Evolutionary conservation across 2,888 invertebrate species (phyloP).

Genomic region (Cyclophora punctaria): DNA sequence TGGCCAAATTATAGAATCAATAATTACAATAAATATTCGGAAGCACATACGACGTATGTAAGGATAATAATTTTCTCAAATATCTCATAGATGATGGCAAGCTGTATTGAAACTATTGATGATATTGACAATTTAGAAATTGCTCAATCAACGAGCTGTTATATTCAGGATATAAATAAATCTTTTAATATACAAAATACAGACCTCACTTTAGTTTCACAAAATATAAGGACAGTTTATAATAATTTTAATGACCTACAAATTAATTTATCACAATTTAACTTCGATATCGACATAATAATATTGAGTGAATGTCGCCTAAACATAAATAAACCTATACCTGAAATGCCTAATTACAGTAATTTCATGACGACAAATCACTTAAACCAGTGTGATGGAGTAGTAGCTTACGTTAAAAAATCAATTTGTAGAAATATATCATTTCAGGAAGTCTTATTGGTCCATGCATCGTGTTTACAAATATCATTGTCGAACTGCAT

Average conservation of each 20-base stretch:
- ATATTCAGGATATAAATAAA: background rate
- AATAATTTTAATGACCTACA: slow-evolving; percentile 7
- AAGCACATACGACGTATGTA: too few relatives aligned
- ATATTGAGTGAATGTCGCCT: slow-evolving; percentile 12
- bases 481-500: background rate
- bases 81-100: too few relatives aligned
- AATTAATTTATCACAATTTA: slow-evolving; percentile 2
- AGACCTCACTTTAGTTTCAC: slow-evolving; percentile 2
- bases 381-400: slow-evolving; percentile 11
- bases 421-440: background rate
- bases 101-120: background rate
- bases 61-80: too few relatives aligned
- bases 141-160: background rate
- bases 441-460: slow-evolving; percentile 5
- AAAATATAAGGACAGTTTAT: slow-evolving; percentile 5
- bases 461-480: background rate
- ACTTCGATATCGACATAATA: slow-evolving; percentile 6
- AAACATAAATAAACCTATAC: slow-evolving; percentile 4
- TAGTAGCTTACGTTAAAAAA: slow-evolving; percentile 8
- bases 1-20: too few relatives aligned
- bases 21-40: too few relatives aligned
- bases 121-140: background rate
- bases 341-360: slow-evolving; percentile 3
- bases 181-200: background rate
- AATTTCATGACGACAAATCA: slow-evolving; percentile 7